Evolutionary conservation across 2,797 vertebrate species (phyloP), one percentile per base, ranked within the genome.

Genomic region (Taeniopygia guttata): DNA sequence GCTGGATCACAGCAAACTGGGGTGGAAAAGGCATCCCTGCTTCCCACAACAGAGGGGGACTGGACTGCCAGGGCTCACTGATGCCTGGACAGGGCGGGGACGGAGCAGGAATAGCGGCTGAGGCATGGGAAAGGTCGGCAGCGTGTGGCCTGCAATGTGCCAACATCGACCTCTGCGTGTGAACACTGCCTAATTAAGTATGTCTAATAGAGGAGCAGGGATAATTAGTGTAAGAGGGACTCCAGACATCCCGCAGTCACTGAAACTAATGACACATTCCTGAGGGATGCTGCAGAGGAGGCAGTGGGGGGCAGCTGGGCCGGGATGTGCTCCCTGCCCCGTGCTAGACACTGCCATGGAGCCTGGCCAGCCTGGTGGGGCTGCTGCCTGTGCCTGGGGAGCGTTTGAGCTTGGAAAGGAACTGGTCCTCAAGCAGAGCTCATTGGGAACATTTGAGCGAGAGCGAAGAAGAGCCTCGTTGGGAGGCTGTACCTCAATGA

Each of bases 161-260:
- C 77, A 43, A 10, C 10, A 45, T 21, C 11, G 15, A 87, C 67
- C 91, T 83, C 94, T 62, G 3, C 13, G 21, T 91, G 66, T 22
- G 80, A 93, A 84, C 30, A 25, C 17, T 32, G 93, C 78, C 83
- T 96, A 95, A 97, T 96, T 91, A 95, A 93, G 95, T 93, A 88
- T 84, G 66, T 34, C 84, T 95, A 95, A 96, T 83, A 63, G 66
- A 95, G 73, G 60, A 94, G 72, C 23, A 18, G 67, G 34, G 49
- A 52, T 78, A 94, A 95, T 96, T 93, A 93, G 87, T 34, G 85
- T 81, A 72, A 84, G 60, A 73, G 80, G 82, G 79, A 78, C 52
- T 83, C 67, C 79, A 93, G 93, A 82, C 77, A 70, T 30, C 83
- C 80, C 0, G 11, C 1, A 3, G 68, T 49, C 46, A 76, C 66